Evolutionary conservation across 2,888 invertebrate species (phyloP).

Genomic region (Mythimna vitellina): DNA sequence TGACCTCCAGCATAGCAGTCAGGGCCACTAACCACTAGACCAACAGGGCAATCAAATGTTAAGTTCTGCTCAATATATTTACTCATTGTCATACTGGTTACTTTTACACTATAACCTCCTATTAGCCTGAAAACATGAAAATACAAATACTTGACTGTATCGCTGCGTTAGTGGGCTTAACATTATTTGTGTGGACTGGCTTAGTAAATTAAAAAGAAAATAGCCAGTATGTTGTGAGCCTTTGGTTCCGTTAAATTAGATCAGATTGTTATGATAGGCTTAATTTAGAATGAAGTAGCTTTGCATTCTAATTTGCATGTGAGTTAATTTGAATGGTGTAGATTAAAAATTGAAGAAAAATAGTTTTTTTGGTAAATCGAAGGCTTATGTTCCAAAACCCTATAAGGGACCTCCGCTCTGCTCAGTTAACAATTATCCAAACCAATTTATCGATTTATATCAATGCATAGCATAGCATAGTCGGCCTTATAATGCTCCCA

Average conservation of each 20-base stretch:
- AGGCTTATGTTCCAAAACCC: background rate
- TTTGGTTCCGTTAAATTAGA: conserved; percentile 20
- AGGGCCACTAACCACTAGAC: too few species aligned
- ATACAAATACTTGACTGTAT: conserved; percentile 50
- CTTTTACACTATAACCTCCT: conserved; percentile 33
- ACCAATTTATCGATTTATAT: background rate
- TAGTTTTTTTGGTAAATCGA: background rate
- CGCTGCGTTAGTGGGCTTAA: conserved; percentile 26
- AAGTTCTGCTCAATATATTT: background rate
- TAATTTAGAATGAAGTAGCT: conserved; percentile 1
- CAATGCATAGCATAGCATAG: too few species aligned
- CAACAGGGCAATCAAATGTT: background rate
- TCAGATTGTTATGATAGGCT: conserved; percentile 1
- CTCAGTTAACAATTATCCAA: too few species aligned
- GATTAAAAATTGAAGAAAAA: background rate
- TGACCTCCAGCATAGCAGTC: too few species aligned
- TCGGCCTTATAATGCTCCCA: too few species aligned
- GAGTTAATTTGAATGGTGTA: background rate
- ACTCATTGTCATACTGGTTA: conserved; percentile 22
- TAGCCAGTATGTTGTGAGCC: background rate
- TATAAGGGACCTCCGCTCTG: background rate
- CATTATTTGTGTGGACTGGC: conserved; percentile 51
- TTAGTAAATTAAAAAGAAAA: conserved; percentile 55
- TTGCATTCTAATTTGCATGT: background rate
- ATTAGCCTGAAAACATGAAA: conserved; percentile 43